Evolutionary conservation across 1,140 invertebrate genomes (phyloP).

Genomic region (Drosophila ambigua): DNA sequence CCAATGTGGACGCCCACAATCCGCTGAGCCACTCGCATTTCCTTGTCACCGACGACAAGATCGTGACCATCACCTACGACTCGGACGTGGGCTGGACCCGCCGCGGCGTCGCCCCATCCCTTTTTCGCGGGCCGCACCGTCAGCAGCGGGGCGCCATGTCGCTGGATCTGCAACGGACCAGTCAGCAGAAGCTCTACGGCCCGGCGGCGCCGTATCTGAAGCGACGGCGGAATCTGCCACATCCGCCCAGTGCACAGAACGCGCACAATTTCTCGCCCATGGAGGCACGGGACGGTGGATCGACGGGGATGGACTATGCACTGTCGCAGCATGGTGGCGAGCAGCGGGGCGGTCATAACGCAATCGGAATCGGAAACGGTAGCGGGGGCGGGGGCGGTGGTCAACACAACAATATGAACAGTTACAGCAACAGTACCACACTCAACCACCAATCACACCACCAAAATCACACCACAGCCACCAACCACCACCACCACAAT

Average conservation of each 20-base stretch:
- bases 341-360: conserved; percentile 16
- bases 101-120: conserved; percentile 72
- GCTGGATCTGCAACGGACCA: conserved; percentile 75
- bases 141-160: conserved; percentile 68
- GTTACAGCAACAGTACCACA: conserved; percentile 50
- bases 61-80: conserved; percentile 84
- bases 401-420: conserved; percentile 47
- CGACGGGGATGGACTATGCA: conserved; percentile 5
- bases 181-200: conserved; percentile 77
- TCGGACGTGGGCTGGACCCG: conserved; percentile 84
- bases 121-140: conserved; percentile 65
- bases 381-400: conserved; percentile 48
- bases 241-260: conserved; percentile 81
- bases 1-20: conserved; percentile 71
- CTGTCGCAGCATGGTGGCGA: conserved; percentile 12
- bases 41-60: conserved; percentile 83
- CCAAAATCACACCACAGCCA: conserved; percentile 54
- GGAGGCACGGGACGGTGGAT: conserved; percentile 54
- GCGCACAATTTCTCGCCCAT: conserved; percentile 82
- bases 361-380: conserved; percentile 28
- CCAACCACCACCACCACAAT: conserved; percentile 54
- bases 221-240: conserved; percentile 72
- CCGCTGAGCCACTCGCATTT: conserved; percentile 83
- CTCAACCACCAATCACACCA: conserved; percentile 36
- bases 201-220: conserved; percentile 76